Base-by-base conservation (phyloP, 1,140 invertebrate species). In the Andrena cerasifolii region DNA sequence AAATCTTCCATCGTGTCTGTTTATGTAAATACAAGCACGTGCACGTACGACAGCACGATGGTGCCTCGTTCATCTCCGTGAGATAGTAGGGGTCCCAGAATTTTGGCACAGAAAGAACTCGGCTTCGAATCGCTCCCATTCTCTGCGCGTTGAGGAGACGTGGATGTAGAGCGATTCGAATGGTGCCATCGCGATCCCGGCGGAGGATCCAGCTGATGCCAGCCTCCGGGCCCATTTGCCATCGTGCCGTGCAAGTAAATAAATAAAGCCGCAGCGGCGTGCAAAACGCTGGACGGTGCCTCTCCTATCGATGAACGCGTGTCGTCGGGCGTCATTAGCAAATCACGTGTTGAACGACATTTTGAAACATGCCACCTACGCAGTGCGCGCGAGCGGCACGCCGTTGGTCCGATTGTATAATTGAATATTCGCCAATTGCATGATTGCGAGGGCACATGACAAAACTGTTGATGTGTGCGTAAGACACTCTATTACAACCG, bases 371-470 rank as follows among this genome's bases (percentile, higher is more conserved):
- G 81, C 75, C 67, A 82, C 73, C 73, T 83, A 78, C 80, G 33
- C 61, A 26, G 56, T n/a, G 58, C 49, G 40, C 61, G 58, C 68
- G 51, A 68, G 67, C 61, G 58, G 76, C 63, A 77, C 56, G 76
- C 62, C 59, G 77, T 66, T 87, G 80, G 87, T 90, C 90, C 88
- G 90, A 91, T 91, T 90, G 90, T 89, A 90, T 90, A 90, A 91
- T 91, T 92, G 90, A 91, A 92, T 92, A 91, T 91, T 92, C 90
- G 83, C 86, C 90, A 92, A 92, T 92, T 91, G 88, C 77, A 88
- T 91, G 90, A 92, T 91, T 91, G 89, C 87, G 74, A 78, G 86
- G 85, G 86, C 90, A 90, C 90, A 90, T 90, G 90, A 86, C 89
- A 89, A 89, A 87, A 87, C 88, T 86, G 87, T 89, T 85, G 85